Conservation (phyloP, 2,797 vertebrate genomes). For the Falco biarmicus region DNA sequence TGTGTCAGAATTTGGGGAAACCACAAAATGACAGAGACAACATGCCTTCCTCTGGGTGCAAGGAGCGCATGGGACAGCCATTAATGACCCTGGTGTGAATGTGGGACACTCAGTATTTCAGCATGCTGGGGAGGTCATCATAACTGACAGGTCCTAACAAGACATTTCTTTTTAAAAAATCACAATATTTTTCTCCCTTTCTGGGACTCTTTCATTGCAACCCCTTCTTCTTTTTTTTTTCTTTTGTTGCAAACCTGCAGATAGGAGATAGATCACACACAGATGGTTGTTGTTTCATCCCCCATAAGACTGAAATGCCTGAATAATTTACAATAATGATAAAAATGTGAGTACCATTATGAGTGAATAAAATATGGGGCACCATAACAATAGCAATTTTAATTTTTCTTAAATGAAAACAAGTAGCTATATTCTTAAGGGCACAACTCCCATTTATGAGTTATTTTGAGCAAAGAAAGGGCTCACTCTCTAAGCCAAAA, state of each 20-base stretch:
- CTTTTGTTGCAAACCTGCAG: background rate
- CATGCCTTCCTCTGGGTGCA: background rate
- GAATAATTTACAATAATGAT: background rate
- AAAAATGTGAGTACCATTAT: background rate
- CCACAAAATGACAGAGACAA: background rate
- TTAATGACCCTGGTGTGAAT: background rate
- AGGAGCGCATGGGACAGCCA: fast-evolving
- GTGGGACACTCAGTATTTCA: background rate
- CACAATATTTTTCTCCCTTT: background rate
- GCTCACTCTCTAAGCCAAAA: background rate
- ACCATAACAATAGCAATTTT: background rate
- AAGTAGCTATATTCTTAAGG: background rate
- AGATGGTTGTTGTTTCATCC: background rate
- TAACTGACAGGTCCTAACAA: background rate
- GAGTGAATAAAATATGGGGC: background rate
- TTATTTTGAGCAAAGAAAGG: slow-evolving; percentile 28
- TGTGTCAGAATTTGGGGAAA: background rate
- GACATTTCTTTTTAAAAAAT: background rate
- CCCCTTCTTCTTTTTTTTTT: background rate
- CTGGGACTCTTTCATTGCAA: background rate
- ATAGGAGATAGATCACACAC: background rate
- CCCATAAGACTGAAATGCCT: background rate
- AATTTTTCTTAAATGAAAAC: slow-evolving; percentile 2
- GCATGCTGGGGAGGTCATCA: fast-evolving
- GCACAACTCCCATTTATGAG: background rate